Base-by-base conservation (phyloP, 2,113 vertebrate species). In the Pao palembangensis region DNA sequence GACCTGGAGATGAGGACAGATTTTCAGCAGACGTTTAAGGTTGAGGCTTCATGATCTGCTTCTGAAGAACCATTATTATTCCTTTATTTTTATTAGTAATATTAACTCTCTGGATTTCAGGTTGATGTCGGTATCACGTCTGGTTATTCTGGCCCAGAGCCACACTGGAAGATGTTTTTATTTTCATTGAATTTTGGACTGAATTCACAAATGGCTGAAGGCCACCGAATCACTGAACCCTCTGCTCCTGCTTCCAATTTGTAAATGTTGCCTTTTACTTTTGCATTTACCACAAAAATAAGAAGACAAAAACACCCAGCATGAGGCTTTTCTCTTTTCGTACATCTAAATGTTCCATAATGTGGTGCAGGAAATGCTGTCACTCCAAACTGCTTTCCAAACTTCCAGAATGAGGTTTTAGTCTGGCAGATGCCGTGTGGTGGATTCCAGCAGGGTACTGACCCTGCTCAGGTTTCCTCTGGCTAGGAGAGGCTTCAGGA, bases 311-410 rank as follows among this genome's bases (percentile, higher is more conserved):
- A 44, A 51, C 7, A 15, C 51, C 65, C 23, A 70, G 71, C 56
- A 23, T 54, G 47, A 64, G 59, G 69, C 65, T 75, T 82, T 64
- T 81, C 68, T 75, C 82, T 67, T 69, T 73, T 25, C 25, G 74
- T 81, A 76, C 67, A 69, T 64, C 28, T 75, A 88, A 86, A 89
- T 89, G 65, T 46, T 92, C 87, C 88, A 90, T 80, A 88, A 87
- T 91, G 82, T 66, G 84, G 80, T 71, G 84, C 73, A 87, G 87
- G 86, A 89, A 91, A 86, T 79, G 79, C 87, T 88, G 87, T 86
- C 81, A 76, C 78, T 76, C 76, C 55, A 18, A 79, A 82, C 59
- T 64, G 78, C 82, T 82, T 79, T 82, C 65, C 72, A 87, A 88
- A 84, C 86, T 79, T 61, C 73, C 83, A 77, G 69, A 73, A 64